Evolutionary conservation across 2,888 invertebrate species (phyloP).

Genomic region (Ommatoiulus sabulosus): DNA sequence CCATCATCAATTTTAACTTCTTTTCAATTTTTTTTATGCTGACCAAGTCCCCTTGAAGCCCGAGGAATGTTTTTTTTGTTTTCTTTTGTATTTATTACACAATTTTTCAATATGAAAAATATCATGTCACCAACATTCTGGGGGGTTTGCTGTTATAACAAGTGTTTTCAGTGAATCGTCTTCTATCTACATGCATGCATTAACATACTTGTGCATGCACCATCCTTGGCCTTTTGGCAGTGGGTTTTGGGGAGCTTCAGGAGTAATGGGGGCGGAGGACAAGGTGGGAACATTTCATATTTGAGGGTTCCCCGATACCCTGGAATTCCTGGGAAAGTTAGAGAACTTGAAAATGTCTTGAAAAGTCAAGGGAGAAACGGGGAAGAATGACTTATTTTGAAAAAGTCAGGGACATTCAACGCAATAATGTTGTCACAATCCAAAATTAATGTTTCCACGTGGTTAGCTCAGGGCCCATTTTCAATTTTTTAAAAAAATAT

Average conservation of each 20-base stretch:
- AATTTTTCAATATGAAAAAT: slow-evolving; percentile 48
- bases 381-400: no score
- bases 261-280: not conserved
- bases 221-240: not conserved
- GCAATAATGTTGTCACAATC: no score
- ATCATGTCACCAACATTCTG: slow-evolving; percentile 42
- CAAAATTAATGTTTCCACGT: no score
- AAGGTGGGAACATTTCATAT: not conserved
- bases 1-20: slow-evolving; percentile 29
- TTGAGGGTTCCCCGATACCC: no score
- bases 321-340: no score
- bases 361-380: no score
- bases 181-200: slow-evolving; percentile 11
- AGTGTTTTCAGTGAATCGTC: slow-evolving; percentile 34
- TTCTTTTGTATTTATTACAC: slow-evolving; percentile 41
- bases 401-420: no score
- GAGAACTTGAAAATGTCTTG: no score
- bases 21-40: not conserved
- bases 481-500: no score
- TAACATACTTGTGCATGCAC: not conserved
- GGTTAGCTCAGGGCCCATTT: no score
- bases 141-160: slow-evolving; percentile 30
- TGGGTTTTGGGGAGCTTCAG: not conserved
- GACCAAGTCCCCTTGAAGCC: not conserved
- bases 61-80: slow-evolving; percentile 38